Conservation (phyloP, 2,888 invertebrate genomes). For the Cylindroiulus punctatus region DNA sequence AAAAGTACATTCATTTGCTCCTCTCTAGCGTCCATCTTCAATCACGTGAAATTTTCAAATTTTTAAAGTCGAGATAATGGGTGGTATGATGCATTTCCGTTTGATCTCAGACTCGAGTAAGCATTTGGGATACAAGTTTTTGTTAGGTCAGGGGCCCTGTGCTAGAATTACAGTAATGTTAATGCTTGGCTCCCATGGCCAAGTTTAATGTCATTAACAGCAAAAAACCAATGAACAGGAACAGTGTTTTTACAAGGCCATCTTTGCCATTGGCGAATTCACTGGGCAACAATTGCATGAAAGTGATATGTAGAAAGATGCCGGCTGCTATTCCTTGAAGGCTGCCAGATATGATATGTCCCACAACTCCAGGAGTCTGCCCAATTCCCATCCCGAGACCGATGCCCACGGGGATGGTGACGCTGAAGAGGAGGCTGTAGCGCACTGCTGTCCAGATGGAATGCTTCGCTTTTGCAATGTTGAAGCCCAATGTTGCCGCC, state of each 20-base stretch:
- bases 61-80: no score
- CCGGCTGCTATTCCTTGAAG: constrained; percentile 65
- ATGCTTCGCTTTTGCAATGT: constrained; percentile 62
- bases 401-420: constrained; percentile 64
- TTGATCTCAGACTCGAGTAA: no score
- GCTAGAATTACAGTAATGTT: neutral
- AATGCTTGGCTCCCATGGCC: constrained; percentile 52
- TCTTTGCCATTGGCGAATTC: constrained; percentile 60
- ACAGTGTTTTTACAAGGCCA: constrained; percentile 60
- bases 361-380: constrained; percentile 61
- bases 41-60: no score
- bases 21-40: no score
- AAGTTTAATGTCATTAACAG: constrained; percentile 58
- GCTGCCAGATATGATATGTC: constrained; percentile 62
- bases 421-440: constrained; percentile 62
- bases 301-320: constrained; percentile 65
- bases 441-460: constrained; percentile 60
- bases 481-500: constrained; percentile 64
- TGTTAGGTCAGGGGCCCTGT: neutral
- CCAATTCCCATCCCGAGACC: constrained; percentile 62
- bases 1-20: no score
- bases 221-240: constrained; percentile 61
- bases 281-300: constrained; percentile 64
- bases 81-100: no score
- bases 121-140: no score